phyloP scores from a whole-genome alignment of 2,888 invertebrate species.

The Eristalis pertinax region DNA sequence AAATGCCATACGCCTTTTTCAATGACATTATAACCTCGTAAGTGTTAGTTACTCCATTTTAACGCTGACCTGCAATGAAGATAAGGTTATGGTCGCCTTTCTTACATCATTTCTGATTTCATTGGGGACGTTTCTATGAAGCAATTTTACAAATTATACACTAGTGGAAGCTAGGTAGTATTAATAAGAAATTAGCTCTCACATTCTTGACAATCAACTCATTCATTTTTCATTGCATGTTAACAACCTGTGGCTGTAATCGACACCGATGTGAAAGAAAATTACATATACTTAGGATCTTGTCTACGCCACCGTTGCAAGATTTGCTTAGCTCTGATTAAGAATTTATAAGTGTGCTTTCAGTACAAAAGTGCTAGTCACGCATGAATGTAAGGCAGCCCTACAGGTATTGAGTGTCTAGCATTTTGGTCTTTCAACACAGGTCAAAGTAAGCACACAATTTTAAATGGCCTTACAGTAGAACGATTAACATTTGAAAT shows the following conservation, averaged over 20 bases:
- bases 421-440: no score
- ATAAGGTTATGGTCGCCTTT: neutral
- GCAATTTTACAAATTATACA: neutral
- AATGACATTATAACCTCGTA: no score
- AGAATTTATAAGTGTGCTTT: conserved; percentile 32
- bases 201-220: conserved; percentile 10
- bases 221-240: conserved; percentile 48
- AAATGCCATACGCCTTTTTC: no score
- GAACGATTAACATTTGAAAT: no score
- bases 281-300: conserved; percentile 44
- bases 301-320: conserved; percentile 28
- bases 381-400: conserved; percentile 15
- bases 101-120: no score
- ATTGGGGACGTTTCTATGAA: neutral
- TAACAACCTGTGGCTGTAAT: conserved; percentile 58
- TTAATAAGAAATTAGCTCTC: conserved; percentile 2
- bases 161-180: neutral
- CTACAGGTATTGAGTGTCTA: neutral
- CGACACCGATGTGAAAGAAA: conserved; percentile 58
- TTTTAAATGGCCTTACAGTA: no score
- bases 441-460: no score
- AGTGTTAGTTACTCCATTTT: neutral
- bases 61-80: neutral
- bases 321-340: conserved; percentile 52
- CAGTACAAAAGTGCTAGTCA: conserved; percentile 48